Conservation (phyloP, 2,797 vertebrate genomes). For the Liparis tanakae region DNA sequence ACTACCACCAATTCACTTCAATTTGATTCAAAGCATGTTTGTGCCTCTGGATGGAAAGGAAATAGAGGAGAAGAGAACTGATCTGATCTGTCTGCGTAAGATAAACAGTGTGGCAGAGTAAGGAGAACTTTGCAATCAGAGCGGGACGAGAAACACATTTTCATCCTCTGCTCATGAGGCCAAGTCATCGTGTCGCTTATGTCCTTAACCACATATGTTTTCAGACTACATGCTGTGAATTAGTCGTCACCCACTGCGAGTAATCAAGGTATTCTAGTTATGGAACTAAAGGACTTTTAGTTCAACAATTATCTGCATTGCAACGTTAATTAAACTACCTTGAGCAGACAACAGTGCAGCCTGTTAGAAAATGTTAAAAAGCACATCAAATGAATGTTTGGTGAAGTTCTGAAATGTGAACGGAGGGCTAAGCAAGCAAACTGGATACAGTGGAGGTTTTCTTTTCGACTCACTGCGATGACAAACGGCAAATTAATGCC, state of each 20-base stretch:
- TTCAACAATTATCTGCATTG: conserved; percentile 16
- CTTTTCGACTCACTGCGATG: conserved; percentile 6
- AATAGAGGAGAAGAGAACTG: conserved; percentile 40
- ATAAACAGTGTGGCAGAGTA: conserved; percentile 32
- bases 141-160: conserved; percentile 20
- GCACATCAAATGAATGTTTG: not conserved
- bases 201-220: not conserved
- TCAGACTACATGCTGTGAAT: not conserved
- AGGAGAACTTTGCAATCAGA: conserved; percentile 24
- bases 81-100: conserved; percentile 37
- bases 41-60: conserved; percentile 51
- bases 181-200: not conserved
- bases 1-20: conserved; percentile 46
- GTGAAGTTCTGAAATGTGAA: not conserved
- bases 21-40: conserved; percentile 65
- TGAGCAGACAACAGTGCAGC: not conserved
- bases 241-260: conserved; percentile 17
- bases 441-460: not conserved
- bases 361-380: not conserved
- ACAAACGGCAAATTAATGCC: conserved; percentile 27
- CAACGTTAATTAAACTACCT: conserved; percentile 3
- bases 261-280: conserved; percentile 8
- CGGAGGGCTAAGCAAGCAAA: not conserved
- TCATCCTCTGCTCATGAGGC: conserved; percentile 7
- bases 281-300: not conserved